Base-by-base conservation (phyloP, 2,888 invertebrate species). In the Pollenia labialis region DNA sequence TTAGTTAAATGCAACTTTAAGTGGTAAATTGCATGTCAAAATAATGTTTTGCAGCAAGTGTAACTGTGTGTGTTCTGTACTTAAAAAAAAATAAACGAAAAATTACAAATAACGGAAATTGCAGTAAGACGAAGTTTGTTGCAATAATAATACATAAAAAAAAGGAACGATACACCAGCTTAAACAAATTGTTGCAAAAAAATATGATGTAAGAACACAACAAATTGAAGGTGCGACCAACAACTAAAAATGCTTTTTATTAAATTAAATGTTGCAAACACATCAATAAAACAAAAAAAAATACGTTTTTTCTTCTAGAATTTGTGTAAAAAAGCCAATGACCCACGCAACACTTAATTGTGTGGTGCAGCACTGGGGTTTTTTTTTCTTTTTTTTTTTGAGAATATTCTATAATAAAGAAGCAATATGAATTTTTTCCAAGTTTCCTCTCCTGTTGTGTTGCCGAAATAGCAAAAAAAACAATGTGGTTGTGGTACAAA, bases 211-310 rank as follows among this genome's bases (percentile, higher is more conserved):
- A 84, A 84, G 84, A 84, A 84, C 77, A 74, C 72, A 79, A 23
- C 68, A 75, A 85, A 80, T 75, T 74, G 80, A 75, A 87, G 87
- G 87, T 87, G 87, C 84, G 87, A 87, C 87, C 84, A 81, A 77
- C 66, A 66, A n/a, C 69, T 56, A 80, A 76, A 81, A 87, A 81
- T 81, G 87, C 87, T 87, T 87, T 87, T 87, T 87, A 87, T 87
- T 87, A 87, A 87, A 87, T 87, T 87, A 87, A 87, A 87, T 87
- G 87, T 77, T 77, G 84, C 81, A 66, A 81, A 72, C 76, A 81
- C 71, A 72, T 83, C 86, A 80, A 80, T 86, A 32, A 60, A 56
- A 62, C 10, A 52, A 54, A 56, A 46, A 52, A 32, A 62, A 42
- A 46, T 8, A 46, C n/a, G 50, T 58, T 23, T 56, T 18, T 66